These are phyloP conservation scores for Bettongia penicillata DNA, from an alignment of 2,113 vertebrate species.

Conservation along the genomic window DNA sequence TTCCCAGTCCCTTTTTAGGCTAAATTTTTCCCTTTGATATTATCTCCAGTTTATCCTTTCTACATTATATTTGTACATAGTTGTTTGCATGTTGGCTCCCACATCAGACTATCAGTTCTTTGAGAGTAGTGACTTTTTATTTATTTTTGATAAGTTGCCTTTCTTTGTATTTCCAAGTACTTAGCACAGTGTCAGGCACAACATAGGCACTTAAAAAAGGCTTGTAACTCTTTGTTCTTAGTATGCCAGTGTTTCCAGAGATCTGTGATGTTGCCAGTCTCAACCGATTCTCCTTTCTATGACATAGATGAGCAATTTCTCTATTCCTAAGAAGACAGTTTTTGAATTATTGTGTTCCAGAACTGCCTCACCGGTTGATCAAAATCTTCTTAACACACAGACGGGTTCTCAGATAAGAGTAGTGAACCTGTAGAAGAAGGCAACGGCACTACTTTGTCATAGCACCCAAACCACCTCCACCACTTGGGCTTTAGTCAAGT, in stretches of 20 bases:
- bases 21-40: neutral
- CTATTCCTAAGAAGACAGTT: neutral
- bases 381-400: neutral
- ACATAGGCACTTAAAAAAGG: neutral
- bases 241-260: neutral
- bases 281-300: neutral
- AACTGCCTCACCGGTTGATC: neutral
- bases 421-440: neutral
- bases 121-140: neutral
- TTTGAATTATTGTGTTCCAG: neutral
- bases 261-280: neutral
- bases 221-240: neutral
- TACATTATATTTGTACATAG: neutral
- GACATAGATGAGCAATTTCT: neutral
- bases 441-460: neutral
- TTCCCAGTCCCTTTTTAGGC: neutral
- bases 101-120: neutral
- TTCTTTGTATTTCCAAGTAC: neutral
- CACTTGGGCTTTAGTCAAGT: neutral
- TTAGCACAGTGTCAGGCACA: neutral
- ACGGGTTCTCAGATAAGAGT: neutral
- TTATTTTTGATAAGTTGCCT: neutral
- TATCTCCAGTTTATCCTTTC: neutral
- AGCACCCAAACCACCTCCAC: neutral
- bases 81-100: neutral